Percentiles rank a stretch among this genome's conserved stretches.
These are phyloP conservation scores for Tichodroma muraria DNA, from an alignment of 2,113 vertebrate species.

Conservation along the genomic window DNA sequence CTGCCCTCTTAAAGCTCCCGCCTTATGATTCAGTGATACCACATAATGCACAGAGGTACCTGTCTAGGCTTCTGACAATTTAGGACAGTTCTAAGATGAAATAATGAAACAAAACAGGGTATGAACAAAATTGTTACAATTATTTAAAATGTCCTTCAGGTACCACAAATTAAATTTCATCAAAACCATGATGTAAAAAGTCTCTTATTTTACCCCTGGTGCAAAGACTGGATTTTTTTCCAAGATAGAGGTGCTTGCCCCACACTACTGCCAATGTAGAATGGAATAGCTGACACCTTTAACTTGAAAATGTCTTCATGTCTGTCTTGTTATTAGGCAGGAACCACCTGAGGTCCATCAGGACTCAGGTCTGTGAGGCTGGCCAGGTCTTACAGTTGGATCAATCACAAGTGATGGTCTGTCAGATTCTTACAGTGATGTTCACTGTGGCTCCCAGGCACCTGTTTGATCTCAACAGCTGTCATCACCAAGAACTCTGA, in stretches of 20 bases:
- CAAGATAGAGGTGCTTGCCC: not conserved
- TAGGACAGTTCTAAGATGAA: not conserved
- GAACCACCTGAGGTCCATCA: not conserved
- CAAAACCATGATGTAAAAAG: not conserved
- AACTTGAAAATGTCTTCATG: not conserved
- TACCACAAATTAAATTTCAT: not conserved
- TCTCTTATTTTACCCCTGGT: not conserved
- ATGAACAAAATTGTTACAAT: not conserved
- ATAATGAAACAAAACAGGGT: not conserved
- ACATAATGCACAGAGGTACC: not conserved
- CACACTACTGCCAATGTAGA: not conserved
- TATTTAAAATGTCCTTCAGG: not conserved
- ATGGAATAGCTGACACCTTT: not conserved
- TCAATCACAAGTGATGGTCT: not conserved
- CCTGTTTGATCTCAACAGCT: not conserved
- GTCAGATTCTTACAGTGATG: not conserved
- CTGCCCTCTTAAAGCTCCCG: not conserved
- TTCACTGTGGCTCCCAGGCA: not conserved
- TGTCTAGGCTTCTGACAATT: not conserved
- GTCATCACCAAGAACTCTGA: rapidly evolving
- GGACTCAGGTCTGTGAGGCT: not conserved
- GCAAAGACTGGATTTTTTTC: not conserved
- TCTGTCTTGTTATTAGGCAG: not conserved
- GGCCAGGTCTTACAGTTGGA: not conserved
- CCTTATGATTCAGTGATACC: not conserved